Evolutionary conservation across 2,797 vertebrate genomes (phyloP).

Genomic region (Cossypha caffra): DNA sequence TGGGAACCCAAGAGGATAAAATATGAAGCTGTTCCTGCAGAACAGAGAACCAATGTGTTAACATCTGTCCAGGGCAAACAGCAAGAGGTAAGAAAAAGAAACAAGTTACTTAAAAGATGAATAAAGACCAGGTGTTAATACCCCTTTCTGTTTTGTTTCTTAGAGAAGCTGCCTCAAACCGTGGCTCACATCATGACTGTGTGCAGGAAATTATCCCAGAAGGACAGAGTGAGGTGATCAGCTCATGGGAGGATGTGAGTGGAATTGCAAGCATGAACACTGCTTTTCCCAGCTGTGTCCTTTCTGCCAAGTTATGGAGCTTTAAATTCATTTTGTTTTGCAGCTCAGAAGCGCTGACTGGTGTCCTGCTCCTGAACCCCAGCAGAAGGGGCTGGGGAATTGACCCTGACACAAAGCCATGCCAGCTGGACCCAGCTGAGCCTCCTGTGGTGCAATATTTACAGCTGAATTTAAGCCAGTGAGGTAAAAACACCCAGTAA

Average conservation of each 20-base stretch:
- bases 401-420: not conserved
- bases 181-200: not conserved
- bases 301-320: not conserved
- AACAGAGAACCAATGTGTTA: not conserved
- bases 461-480: not conserved
- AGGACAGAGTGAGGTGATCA: not conserved
- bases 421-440: not conserved
- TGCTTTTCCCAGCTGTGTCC: not conserved
- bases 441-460: not conserved
- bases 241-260: not conserved
- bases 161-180: not conserved
- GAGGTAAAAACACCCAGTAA: not conserved
- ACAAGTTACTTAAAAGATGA: not conserved
- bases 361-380: not conserved
- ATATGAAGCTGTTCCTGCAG: not conserved
- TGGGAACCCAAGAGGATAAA: not conserved
- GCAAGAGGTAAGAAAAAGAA: not conserved
- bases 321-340: not conserved
- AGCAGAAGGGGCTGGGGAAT: not conserved
- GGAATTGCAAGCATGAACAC: fast-evolving
- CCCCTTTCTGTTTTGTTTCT: not conserved
- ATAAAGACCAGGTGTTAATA: not conserved
- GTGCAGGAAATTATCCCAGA: constrained; percentile 1
- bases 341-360: not conserved
- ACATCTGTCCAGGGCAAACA: not conserved